Base-by-base conservation (phyloP, 1,140 invertebrate genomes). In the Eubasilissa regina region DNA sequence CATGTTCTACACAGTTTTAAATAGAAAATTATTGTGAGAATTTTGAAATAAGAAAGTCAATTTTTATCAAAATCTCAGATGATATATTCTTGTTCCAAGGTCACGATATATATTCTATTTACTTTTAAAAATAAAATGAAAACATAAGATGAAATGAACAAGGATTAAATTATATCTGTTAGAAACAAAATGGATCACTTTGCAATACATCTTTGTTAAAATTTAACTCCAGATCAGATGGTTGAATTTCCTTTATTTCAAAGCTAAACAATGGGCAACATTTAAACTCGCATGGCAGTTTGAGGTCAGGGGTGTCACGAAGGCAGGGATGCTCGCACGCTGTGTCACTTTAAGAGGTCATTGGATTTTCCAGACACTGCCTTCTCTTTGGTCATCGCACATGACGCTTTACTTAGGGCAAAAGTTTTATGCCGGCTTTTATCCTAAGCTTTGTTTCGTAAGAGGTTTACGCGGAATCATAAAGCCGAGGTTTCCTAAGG, bases 321-420 rank as follows among this genome's bases (percentile, higher is more conserved):
- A 58, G 55, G 17, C 55, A 9, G 15, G 21, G 17, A 15, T 58
- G 55, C n/a, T 58, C 13, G 21, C 12, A 58, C 21, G 55, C 55
- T 58, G 55, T 58, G 55, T 17, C 55, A 15, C 21, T 58, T 58
- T 21, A 64, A 35, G 60, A 64, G 60, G 60, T 64, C 35, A 64
- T 43, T 13, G 13, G 13, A 25, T 62, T 62, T 56, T 56, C 53
- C 58, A 62, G 58, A 10, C 17, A 62, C 8, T 25, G 25, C 12
- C 25, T 62, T 51, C 48, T 62, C 58, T 19, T n/a, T 11, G 19
- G 58, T 25, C 58, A 25, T 62, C 17, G 8, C 58, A 62, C 25
- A 62, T 62, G 58, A 62, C 58, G 58, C 25, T 62, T 62, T 62
- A 43, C 58, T 62, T 62, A 62, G 58, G 17, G 13, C 8, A 25